Percentiles rank a stretch among this genome's conserved stretches.
phyloP scores from a whole-genome alignment of 2,113 vertebrate species.

The Eira barbara region DNA sequence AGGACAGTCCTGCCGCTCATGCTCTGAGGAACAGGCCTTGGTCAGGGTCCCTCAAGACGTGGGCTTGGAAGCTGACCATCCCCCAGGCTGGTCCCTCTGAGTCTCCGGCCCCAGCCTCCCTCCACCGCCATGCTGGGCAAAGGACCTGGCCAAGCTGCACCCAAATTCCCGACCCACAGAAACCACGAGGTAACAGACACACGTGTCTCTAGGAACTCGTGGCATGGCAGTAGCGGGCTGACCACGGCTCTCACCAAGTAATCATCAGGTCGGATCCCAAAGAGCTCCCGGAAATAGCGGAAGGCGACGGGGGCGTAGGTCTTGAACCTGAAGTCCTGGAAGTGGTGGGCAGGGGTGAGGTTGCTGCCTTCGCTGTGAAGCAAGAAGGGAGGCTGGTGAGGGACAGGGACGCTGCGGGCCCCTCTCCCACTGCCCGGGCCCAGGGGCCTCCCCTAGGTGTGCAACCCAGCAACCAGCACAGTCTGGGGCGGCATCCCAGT shows the following conservation, averaged over 20 bases:
- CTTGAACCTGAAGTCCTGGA: constrained; percentile 99
- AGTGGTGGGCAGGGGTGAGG: constrained; percentile 97
- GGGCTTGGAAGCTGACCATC: no score
- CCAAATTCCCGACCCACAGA: rapidly evolving
- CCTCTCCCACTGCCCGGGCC: neutral
- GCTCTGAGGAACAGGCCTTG: neutral
- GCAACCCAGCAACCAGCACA: rapidly evolving
- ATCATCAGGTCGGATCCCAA: constrained; percentile 98
- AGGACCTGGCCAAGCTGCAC: neutral
- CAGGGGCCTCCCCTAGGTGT: neutral
- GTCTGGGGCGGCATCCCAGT: rapidly evolving
- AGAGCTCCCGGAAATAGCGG: constrained; percentile 99
- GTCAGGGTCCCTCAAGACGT: rapidly evolving
- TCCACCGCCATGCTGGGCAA: neutral
- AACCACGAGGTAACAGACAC: rapidly evolving
- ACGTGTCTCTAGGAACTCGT: rapidly evolving
- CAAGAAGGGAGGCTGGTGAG: constrained; percentile 39
- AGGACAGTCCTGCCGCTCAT: neutral
- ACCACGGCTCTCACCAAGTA: constrained; percentile 90
- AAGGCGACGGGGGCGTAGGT: constrained; percentile 98
- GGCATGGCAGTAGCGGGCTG: rapidly evolving
- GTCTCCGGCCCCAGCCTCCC: neutral
- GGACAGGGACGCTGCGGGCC: rapidly evolving
- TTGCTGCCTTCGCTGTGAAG: constrained; percentile 95
- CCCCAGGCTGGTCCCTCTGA: neutral